Conservation (phyloP, 2,797 vertebrate genomes). For the Serranus cabrilla region DNA sequence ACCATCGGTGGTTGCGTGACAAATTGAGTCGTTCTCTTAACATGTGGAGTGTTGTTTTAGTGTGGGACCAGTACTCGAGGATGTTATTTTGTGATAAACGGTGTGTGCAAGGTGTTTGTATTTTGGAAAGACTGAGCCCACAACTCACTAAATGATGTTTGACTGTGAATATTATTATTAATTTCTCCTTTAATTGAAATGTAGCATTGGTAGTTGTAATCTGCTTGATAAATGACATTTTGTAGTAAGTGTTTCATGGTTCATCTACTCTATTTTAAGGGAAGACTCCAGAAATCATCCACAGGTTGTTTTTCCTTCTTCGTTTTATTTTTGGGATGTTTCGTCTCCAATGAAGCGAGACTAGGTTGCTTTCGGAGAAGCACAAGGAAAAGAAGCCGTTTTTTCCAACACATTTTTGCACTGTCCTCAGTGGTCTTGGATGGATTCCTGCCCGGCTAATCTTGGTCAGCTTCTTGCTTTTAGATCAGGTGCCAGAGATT, state of each 20-base stretch:
- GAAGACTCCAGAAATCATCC: slow-evolving; percentile 54
- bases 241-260: slow-evolving; percentile 58
- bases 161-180: slow-evolving; percentile 78
- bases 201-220: slow-evolving; percentile 75
- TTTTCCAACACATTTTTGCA: slow-evolving; percentile 51
- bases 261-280: slow-evolving; percentile 67
- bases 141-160: slow-evolving; percentile 69
- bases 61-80: slow-evolving; percentile 70
- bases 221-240: slow-evolving; percentile 48
- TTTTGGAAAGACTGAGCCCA: slow-evolving; percentile 60
- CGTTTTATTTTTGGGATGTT: slow-evolving; percentile 1
- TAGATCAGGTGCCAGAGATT: slow-evolving; percentile 70
- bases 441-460: slow-evolving; percentile 50
- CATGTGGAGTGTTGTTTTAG: slow-evolving; percentile 66
- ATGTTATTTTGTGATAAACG: slow-evolving; percentile 68
- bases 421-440: slow-evolving; percentile 55
- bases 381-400: slow-evolving; percentile 47
- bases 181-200: slow-evolving; percentile 61
- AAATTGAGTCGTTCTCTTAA: slow-evolving; percentile 60
- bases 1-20: slow-evolving; percentile 50
- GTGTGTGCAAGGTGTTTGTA: slow-evolving; percentile 69
- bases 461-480: slow-evolving; percentile 54
- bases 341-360: slow-evolving; percentile 24
- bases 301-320: slow-evolving; percentile 36
- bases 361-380: slow-evolving; percentile 49